Conservation (phyloP, 2,113 vertebrate species). For the Leptobrachium leishanense region DNA sequence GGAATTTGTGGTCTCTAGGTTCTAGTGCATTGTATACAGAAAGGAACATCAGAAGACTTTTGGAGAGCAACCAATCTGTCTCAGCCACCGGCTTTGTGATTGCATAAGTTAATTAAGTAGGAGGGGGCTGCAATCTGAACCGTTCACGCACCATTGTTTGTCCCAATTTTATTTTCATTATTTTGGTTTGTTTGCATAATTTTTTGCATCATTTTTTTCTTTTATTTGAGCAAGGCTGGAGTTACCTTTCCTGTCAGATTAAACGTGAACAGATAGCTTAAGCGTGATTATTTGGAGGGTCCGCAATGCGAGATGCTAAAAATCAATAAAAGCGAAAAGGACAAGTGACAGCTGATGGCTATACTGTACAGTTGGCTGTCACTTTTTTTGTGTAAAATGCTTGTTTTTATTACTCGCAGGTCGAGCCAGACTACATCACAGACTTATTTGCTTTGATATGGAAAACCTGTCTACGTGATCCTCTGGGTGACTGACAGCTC, state of each 20-base stretch:
- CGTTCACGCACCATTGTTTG: not conserved
- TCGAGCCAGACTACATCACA: not conserved
- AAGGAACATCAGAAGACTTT: conserved; percentile 30
- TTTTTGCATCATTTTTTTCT: not conserved
- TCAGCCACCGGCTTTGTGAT: conserved; percentile 15
- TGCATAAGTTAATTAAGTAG: conserved; percentile 50
- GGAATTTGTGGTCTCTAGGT: conserved; percentile 28
- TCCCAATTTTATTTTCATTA: conserved; percentile 19
- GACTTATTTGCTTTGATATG: not conserved
- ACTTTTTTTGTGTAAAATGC: not conserved
- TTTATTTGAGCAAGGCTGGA: not conserved
- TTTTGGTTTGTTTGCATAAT: not conserved
- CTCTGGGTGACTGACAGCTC: conserved; percentile 1
- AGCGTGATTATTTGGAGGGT: not conserved
- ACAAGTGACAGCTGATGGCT: not conserved
- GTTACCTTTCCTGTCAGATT: not conserved
- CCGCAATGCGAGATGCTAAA: not conserved
- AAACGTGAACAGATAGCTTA: not conserved
- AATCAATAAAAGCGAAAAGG: not conserved
- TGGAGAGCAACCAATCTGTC: conserved; percentile 21
- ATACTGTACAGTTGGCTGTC: not conserved
- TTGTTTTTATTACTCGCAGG: not conserved
- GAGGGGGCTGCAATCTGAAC: conserved; percentile 33
- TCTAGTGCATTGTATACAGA: conserved; percentile 19
- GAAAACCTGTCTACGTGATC: not conserved